A percentile compares a stretch with the other conserved stretches of the same genome.
Evolutionary conservation across 2,888 invertebrate species (phyloP).

Genomic region (Synergus gifuensis): DNA sequence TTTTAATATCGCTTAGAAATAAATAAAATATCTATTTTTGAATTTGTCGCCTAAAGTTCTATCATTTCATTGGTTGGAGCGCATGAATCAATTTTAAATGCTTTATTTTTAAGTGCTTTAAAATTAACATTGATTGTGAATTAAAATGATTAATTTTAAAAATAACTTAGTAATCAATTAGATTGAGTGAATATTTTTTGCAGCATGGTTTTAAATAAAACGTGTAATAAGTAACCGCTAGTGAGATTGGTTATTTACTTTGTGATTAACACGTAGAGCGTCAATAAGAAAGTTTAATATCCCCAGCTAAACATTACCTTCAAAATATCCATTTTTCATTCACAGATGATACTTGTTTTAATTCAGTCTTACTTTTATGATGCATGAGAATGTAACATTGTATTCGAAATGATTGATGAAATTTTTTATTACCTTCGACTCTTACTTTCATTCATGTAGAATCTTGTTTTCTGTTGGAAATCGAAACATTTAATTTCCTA

Average conservation of each 20-base stretch:
- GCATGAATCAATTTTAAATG: too few relatives aligned
- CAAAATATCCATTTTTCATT: not conserved
- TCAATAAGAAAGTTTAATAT: conserved; percentile 2
- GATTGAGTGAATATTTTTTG: not conserved
- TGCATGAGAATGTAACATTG: not conserved
- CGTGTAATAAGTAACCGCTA: not conserved
- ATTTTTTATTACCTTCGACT: not conserved
- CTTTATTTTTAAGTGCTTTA: too few relatives aligned
- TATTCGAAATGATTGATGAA: conserved; percentile 10
- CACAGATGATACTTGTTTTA: not conserved
- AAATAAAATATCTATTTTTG: not conserved
- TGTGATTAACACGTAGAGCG: not conserved
- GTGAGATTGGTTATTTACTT: not conserved
- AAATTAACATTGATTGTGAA: too few relatives aligned
- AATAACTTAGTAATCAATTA: not conserved
- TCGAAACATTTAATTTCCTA: not conserved
- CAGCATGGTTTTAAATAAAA: not conserved
- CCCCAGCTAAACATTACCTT: conserved; percentile 8
- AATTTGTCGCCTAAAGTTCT: not conserved
- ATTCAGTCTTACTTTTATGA: not conserved
- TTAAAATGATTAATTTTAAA: not conserved
- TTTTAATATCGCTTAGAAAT: not conserved
- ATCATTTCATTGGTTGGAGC: not conserved
- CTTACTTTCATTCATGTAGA: not conserved
- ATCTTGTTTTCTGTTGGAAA: not conserved